Evolutionary conservation across 2,113 vertebrate genomes (phyloP).

Genomic region (Albula goreensis): DNA sequence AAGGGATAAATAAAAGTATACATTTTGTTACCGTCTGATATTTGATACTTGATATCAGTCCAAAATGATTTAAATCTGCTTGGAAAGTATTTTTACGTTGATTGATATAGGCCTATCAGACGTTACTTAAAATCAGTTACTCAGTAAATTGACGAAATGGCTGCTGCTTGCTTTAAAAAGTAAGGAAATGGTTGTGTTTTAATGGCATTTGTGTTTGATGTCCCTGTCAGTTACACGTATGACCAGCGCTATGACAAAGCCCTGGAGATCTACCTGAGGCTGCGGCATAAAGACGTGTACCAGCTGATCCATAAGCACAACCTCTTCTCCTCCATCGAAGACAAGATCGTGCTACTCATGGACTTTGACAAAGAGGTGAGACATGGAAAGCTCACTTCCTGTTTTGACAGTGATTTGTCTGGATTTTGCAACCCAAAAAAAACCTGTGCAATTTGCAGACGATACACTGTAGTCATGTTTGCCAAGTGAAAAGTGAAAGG

Average conservation of each 20-base stretch:
- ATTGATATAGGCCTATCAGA: not conserved
- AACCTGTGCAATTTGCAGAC: too few relatives aligned
- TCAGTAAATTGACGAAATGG: not conserved
- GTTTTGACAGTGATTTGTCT: not conserved
- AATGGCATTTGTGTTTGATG: constrained; percentile 12
- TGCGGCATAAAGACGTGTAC: constrained; percentile 95
- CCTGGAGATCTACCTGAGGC: constrained; percentile 91
- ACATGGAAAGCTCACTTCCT: not conserved
- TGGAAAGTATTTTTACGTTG: not conserved
- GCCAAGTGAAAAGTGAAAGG: too few relatives aligned
- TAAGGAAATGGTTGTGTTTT: not conserved
- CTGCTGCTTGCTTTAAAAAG: not conserved
- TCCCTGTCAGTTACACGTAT: constrained; percentile 83
- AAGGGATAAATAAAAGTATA: too few relatives aligned
- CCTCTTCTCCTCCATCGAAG: constrained; percentile 93
- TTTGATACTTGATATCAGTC: not conserved
- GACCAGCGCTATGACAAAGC: constrained; percentile 95
- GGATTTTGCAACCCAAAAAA: not conserved
- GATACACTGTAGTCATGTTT: too few relatives aligned
- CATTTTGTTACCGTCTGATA: too few relatives aligned
- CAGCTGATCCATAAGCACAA: constrained; percentile 97
- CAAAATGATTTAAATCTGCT: not conserved
- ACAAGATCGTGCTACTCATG: constrained; percentile 98
- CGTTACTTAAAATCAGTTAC: not conserved
- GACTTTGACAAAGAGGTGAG: constrained; percentile 96